Evolutionary conservation across 2,888 invertebrate species (phyloP), one percentile per base, ranked within the genome.

Genomic region (Ophraella communa): DNA sequence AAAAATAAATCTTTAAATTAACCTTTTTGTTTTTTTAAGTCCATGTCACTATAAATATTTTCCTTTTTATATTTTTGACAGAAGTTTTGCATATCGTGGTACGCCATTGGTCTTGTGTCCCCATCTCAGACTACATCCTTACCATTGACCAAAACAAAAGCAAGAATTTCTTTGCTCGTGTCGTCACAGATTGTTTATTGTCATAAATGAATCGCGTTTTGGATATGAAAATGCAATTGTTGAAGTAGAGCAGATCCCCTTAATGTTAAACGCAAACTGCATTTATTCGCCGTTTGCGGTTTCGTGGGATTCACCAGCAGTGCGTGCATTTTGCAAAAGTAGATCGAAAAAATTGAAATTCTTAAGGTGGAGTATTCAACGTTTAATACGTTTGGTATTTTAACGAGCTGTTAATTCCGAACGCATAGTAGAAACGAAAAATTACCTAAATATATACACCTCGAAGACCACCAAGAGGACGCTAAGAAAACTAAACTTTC

Each of bases 181-280:
- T 73, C 74, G 74, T 75, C 72, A 73, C 71, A 71, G 70, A 69
- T 68, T 59, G 68, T 71, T n/a, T n/a, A n/a, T n/a, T 68, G 53
- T 61, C 60, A 62, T 67, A 59, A 52, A 66, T 66, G 67, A 62
- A 68, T 65, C 69, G 69, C 54, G 55, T n/a, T 23, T 49, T 35
- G 35, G 11, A 35, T 63, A 59, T 63, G 76, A 73, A 72, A 75
- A 78, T 78, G 76, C 76, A 66, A 72, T 68, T 66, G 69, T 71
- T 74, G 77, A 80, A 79, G 78, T 80, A 79, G 79, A 79, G 77
- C 78, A 76, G 77, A 77, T 76, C 78, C 72, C 62, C 64, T 64
- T 71, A 55, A 54, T 7, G 49, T 62, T 63, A 57, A 67, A 73
- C 72, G 68, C 62, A 71, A 73, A 77, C 74, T 72, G 69, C 30